Conservation (phyloP, 2,113 vertebrate genomes). For the Aphelocoma coerulescens region DNA sequence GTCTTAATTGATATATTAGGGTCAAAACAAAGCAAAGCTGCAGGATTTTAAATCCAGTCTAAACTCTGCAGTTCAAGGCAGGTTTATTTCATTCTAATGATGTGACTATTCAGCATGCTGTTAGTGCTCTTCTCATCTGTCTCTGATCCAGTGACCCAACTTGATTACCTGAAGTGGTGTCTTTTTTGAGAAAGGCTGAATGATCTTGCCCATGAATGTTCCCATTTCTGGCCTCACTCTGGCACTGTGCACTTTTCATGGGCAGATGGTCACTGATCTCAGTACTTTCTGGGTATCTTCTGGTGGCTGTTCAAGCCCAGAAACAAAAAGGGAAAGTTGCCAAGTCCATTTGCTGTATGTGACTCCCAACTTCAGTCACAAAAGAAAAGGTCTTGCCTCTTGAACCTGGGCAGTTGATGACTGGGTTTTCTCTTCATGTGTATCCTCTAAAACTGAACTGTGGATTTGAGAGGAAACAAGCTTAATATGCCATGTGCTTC, state of each 20-base stretch:
- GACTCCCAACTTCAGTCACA: neutral
- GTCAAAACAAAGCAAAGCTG: neutral
- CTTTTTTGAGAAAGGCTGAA: neutral
- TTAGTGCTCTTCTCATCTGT: neutral
- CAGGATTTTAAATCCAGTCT: neutral
- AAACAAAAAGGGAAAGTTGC: conserved; percentile 7
- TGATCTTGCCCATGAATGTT: neutral
- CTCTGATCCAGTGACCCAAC: neutral
- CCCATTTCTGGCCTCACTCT: neutral
- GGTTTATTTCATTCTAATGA: neutral
- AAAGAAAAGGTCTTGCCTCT: neutral
- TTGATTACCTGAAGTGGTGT: neutral
- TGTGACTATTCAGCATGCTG: neutral
- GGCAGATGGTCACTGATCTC: neutral
- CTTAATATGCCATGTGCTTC: conserved; percentile 53
- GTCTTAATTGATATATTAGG: neutral
- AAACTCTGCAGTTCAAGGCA: neutral
- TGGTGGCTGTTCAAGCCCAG: neutral
- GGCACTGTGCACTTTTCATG: neutral
- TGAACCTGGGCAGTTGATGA: neutral
- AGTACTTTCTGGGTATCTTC: neutral
- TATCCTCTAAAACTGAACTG: neutral
- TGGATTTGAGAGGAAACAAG: conserved; percentile 7
- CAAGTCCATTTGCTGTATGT: neutral
- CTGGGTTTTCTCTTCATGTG: neutral